Percentiles rank a stretch among this genome's conserved stretches.
Conservation (phyloP, 2,888 invertebrate species). For the Lasioglossum leucozonium region DNA sequence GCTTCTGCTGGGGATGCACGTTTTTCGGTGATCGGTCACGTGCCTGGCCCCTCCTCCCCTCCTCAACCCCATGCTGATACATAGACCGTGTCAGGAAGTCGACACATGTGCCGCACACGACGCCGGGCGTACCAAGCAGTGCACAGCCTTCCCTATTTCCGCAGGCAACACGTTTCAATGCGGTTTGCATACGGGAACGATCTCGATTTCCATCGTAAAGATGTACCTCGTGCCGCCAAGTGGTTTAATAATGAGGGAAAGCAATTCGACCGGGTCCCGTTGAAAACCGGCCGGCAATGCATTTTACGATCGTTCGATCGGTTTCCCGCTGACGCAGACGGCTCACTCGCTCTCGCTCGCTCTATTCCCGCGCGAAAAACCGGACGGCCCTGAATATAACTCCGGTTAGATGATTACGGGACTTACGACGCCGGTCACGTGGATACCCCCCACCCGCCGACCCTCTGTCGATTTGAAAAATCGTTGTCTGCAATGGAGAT, state of each 20-base stretch:
- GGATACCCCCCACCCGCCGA: neutral
- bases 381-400: slow-evolving; percentile 12
- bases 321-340: slow-evolving; percentile 45
- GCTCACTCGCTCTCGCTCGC: neutral
- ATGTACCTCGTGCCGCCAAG: slow-evolving; percentile 32
- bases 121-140: slow-evolving; percentile 43
- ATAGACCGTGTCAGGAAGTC: slow-evolving; percentile 48
- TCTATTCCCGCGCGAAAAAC: neutral
- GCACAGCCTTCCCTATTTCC: slow-evolving; percentile 40
- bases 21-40: slow-evolving; percentile 61
- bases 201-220: slow-evolving; percentile 55
- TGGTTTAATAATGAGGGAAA: slow-evolving; percentile 53
- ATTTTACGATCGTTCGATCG: slow-evolving; percentile 44
- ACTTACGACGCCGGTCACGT: slow-evolving; percentile 16
- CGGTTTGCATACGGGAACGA: slow-evolving; percentile 56
- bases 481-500: neutral
- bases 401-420: slow-evolving; percentile 18
- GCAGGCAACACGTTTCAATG: slow-evolving; percentile 52
- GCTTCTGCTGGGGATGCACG: slow-evolving; percentile 33
- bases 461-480: neutral
- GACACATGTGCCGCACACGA: slow-evolving; percentile 44
- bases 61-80: slow-evolving; percentile 39
- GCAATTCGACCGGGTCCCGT: slow-evolving; percentile 39
- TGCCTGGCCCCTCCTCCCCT: slow-evolving; percentile 12
- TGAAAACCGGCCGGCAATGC: slow-evolving; percentile 42